These are phyloP conservation scores for Heliconius ismenius DNA, from an alignment of 2,888 invertebrate genomes.

Conservation along the genomic window DNA sequence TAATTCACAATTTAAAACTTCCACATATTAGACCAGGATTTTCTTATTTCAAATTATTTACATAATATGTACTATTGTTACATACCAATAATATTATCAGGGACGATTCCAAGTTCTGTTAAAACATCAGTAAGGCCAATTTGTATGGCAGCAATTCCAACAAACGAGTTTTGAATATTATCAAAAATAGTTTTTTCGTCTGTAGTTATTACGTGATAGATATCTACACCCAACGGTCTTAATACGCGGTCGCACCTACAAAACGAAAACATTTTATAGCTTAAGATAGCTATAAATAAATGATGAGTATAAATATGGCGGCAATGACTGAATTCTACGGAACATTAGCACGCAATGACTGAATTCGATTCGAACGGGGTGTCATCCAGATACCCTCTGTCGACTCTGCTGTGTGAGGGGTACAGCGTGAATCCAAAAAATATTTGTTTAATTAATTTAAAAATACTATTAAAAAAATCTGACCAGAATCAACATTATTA, in stretches of 20 bases:
- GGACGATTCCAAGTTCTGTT: slow-evolving; percentile 80
- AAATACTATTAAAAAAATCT: too few relatives aligned
- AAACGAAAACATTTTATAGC: neutral
- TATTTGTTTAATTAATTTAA: too few relatives aligned
- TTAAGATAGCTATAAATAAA: neutral
- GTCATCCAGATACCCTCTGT: too few relatives aligned
- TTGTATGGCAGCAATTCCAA: slow-evolving; percentile 87
- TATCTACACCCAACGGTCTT: slow-evolving; percentile 77
- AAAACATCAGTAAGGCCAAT: slow-evolving; percentile 79
- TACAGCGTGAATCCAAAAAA: too few relatives aligned
- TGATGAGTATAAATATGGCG: neutral
- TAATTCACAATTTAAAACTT: neutral
- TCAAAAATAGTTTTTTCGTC: slow-evolving; percentile 74
- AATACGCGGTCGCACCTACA: slow-evolving; percentile 13
- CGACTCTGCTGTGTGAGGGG: too few relatives aligned
- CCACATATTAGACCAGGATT: neutral
- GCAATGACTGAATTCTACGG: too few relatives aligned
- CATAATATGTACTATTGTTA: neutral
- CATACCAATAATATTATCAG: slow-evolving; percentile 89
- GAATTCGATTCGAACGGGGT: too few relatives aligned
- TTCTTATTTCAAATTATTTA: neutral
- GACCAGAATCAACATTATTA: too few relatives aligned
- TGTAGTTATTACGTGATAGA: slow-evolving; percentile 85
- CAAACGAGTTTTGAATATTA: slow-evolving; percentile 86
- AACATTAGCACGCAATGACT: too few relatives aligned